A percentile compares a stretch with the other conserved stretches of the same genome.
These are phyloP conservation scores for Actinia tenebrosa DNA, from an alignment of 64 coral and sea anemone genomes.

Conservation along the genomic window DNA sequence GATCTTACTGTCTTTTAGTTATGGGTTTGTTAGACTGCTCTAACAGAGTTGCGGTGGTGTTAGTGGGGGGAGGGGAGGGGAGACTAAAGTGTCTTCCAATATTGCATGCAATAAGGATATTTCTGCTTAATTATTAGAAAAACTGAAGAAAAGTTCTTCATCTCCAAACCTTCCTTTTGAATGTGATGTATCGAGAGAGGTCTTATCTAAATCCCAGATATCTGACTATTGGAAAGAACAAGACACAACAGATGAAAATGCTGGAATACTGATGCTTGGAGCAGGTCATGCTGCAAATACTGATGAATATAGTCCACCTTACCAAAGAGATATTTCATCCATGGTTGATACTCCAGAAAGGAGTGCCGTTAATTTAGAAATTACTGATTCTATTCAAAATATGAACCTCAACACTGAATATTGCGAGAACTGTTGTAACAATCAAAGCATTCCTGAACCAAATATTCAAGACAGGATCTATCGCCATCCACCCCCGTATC, in stretches of 20 bases:
- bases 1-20: too few relatives aligned
- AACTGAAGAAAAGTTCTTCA: conserved; percentile 76
- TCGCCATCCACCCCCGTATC: conserved; percentile 78
- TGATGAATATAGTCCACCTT: neutral
- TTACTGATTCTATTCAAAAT: conserved; percentile 12
- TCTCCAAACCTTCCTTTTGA: conserved; percentile 65
- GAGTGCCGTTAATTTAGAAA: neutral
- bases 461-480: conserved; percentile 25
- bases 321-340: neutral
- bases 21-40: too few relatives aligned
- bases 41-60: neutral
- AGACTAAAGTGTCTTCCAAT: too few relatives aligned
- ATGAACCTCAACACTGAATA: conserved; percentile 20
- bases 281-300: neutral
- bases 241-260: conserved; percentile 62
- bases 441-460: conserved; percentile 37
- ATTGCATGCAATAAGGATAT: neutral
- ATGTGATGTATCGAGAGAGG: conserved; percentile 34
- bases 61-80: too few relatives aligned
- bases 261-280: conserved; percentile 58
- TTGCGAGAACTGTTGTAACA: conserved; percentile 26
- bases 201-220: conserved; percentile 29
- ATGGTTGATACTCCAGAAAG: neutral
- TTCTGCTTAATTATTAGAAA: conserved; percentile 46
- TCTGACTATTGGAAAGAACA: conserved; percentile 31